Base-by-base conservation (phyloP, 1,140 invertebrate genomes). In the Trichonephila clavata region DNA sequence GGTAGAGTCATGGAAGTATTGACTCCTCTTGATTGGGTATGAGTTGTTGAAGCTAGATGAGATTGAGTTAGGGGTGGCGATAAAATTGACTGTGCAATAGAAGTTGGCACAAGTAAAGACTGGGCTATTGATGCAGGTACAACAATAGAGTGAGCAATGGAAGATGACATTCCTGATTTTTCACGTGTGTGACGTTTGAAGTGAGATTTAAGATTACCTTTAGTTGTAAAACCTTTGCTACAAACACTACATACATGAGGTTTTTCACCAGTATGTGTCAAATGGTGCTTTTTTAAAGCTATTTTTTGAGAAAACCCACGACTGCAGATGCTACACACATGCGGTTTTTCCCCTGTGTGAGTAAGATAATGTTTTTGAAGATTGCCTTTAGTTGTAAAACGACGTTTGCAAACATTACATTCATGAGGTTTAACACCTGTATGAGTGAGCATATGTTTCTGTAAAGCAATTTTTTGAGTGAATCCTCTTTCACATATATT, bases 211-310 rank as follows among this genome's bases (percentile, higher is more conserved):
- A 94, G 57, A 71, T 94, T 94, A 59, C 93, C 93, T 59, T 94
- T 94, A 10, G 93, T 94, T 18, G 87, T 94, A 32, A 94, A 94
- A 32, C 93, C 93, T 60, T 98, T 98, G 20, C 96, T 96, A 95
- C 98, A 98, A 43, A 96, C 95, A 93, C 97, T 96, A 95, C 97
- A 97, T 20, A 96, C 95, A 95, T 97, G 97, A 4, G 96, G 96
- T 94, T 97, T 97, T 60, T 97, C 96, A 63, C 97, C 96, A 24
- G 96, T 96, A 95, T 98, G 98, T 16, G 93, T 94, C 20, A 90
- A 63, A 60, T 88, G 83, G 63, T 94, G 93, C 21, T 91, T 94
- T 24, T 94, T 94, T 21, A 94, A 77, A 43, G 90, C 91, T 7
- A 92, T 83, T 57, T 91, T 92, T 32, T 94, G 93, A 0, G 94